Percentiles rank a stretch among this genome's conserved stretches.
These are phyloP conservation scores for Ptyas mucosa DNA, from an alignment of 2,113 vertebrate species.

Conservation along the genomic window DNA sequence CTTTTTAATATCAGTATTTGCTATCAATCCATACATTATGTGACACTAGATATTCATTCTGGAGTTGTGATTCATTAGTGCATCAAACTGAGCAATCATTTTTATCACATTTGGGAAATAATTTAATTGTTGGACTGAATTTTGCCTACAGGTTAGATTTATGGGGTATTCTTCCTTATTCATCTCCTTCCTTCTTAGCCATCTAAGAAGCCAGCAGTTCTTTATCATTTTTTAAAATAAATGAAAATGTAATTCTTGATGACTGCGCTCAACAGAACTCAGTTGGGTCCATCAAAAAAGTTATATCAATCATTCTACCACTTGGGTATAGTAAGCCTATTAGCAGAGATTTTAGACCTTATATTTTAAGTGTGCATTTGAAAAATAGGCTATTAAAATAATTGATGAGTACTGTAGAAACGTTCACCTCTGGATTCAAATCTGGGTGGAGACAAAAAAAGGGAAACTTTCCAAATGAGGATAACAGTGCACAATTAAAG, in stretches of 20 bases:
- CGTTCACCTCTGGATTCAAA: conserved; percentile 15
- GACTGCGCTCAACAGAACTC: neutral
- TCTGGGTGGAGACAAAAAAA: neutral
- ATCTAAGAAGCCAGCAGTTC: neutral
- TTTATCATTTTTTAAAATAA: conserved; percentile 25
- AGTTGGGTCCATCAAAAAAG: conserved; percentile 36
- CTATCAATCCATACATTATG: neutral
- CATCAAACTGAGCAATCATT: neutral
- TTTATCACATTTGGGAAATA: neutral
- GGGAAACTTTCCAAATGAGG: conserved; percentile 21
- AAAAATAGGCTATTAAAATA: conserved; percentile 51
- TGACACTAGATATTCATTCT: neutral
- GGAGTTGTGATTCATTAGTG: neutral
- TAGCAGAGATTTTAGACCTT: conserved; percentile 34
- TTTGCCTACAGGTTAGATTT: conserved; percentile 30
- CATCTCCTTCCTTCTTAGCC: neutral
- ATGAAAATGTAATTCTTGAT: conserved; percentile 37
- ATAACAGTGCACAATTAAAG: conserved; percentile 22
- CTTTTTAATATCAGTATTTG: neutral
- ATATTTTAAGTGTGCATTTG: conserved; percentile 37
- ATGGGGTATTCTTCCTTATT: neutral
- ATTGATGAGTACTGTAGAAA: conserved; percentile 18
- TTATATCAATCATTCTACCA: conserved; percentile 24
- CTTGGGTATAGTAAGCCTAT: conserved; percentile 44
- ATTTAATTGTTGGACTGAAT: conserved; percentile 19